These are phyloP conservation scores for Drosophila neutralis DNA, from an alignment of 2,888 invertebrate species.

Conservation along the genomic window DNA sequence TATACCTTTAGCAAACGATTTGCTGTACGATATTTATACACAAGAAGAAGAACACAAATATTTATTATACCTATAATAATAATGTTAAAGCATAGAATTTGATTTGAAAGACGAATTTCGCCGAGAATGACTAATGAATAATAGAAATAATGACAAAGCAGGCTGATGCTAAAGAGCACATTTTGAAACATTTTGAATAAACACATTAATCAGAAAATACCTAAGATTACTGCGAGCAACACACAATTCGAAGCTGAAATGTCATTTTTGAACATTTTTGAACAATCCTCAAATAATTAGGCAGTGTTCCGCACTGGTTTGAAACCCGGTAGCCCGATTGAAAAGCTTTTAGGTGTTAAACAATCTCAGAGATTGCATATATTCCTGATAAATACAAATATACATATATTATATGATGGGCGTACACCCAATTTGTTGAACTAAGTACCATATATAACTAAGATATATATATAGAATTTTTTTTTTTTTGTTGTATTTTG, in stretches of 20 bases:
- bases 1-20: conserved; percentile 37
- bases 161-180: conserved; percentile 30
- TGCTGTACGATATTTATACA: conserved; percentile 42
- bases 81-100: conserved; percentile 34
- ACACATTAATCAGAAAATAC: conserved; percentile 1
- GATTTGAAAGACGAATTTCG: conserved; percentile 50
- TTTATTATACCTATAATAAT: conserved; percentile 40
- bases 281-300: conserved; percentile 31
- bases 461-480: background rate
- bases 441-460: conserved; percentile 4
- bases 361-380: conserved; percentile 64
- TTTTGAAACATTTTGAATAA: conserved; percentile 14
- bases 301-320: conserved; percentile 3
- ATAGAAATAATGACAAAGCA: conserved; percentile 20
- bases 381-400: conserved; percentile 32
- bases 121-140: conserved; percentile 30
- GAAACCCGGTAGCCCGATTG: background rate
- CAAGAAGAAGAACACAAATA: conserved; percentile 19
- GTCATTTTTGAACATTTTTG: conserved; percentile 13
- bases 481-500: background rate
- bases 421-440: conserved; percentile 4
- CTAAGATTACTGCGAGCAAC: conserved; percentile 1
- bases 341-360: conserved; percentile 34
- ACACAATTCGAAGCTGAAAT: conserved; percentile 14
- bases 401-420: conserved; percentile 13